phyloP scores from a whole-genome alignment of 2,888 invertebrate species.

The Empis livida region DNA sequence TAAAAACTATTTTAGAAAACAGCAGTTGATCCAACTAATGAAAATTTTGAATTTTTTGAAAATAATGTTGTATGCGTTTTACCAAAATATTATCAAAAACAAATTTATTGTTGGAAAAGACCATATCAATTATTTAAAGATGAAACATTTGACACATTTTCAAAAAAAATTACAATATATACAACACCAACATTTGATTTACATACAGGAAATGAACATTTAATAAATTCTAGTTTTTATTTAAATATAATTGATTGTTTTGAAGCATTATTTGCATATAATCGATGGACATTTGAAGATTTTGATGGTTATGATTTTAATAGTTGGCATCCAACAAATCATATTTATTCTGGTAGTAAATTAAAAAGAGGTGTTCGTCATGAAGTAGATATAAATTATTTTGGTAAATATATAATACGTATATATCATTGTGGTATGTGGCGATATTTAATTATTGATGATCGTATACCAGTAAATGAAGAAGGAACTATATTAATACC shows the following conservation, averaged over 20 bases:
- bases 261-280: conserved; percentile 1
- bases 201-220: conserved; percentile 1
- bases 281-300: neutral
- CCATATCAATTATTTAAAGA: conserved; percentile 20
- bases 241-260: conserved; percentile 5
- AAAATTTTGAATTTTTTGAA: neutral
- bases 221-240: conserved; percentile 5
- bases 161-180: neutral
- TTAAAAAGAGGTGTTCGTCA: conserved; percentile 1
- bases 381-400: conserved; percentile 1
- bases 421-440: conserved; percentile 38
- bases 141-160: neutral
- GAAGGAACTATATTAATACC: conserved; percentile 31
- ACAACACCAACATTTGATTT: conserved; percentile 3
- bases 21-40: neutral
- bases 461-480: conserved; percentile 34
- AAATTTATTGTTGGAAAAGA: conserved; percentile 22
- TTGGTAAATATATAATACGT: conserved; percentile 35
- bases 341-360: conserved; percentile 6
- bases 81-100: conserved; percentile 2
- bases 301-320: conserved; percentile 7
- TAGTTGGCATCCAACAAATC: conserved; percentile 4
- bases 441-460: conserved; percentile 38
- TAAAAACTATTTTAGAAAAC: neutral
- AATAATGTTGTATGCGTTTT: conserved; percentile 5